Evolutionary conservation across 1,140 invertebrate genomes (phyloP).

Genomic region (Heliconius hermathena): DNA sequence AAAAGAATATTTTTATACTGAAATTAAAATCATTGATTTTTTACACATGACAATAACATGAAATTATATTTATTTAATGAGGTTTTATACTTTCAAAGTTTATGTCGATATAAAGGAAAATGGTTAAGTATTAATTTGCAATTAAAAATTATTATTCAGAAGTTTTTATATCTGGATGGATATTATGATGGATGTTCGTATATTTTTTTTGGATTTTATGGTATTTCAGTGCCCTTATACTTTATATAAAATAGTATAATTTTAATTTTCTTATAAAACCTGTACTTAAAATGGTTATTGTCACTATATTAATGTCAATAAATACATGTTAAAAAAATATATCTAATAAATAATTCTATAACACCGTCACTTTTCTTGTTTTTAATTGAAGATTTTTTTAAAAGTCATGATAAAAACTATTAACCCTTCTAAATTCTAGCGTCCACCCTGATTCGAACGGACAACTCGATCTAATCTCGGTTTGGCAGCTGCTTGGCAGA

Average conservation of each 20-base stretch:
- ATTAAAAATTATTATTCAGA: neutral
- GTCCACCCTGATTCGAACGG: conserved; percentile 57
- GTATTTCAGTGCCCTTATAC: neutral
- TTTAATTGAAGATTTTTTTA: conserved; percentile 3
- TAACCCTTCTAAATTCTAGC: conserved; percentile 53
- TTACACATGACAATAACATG: conserved; percentile 21
- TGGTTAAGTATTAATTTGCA: neutral
- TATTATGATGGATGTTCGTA: neutral
- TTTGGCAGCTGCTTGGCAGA: conserved; percentile 64
- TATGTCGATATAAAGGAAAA: neutral
- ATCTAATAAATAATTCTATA: neutral
- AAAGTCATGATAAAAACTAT: conserved; percentile 46
- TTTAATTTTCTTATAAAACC: neutral
- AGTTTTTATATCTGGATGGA: neutral
- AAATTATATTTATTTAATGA: conserved; percentile 18
- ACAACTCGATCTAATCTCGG: conserved; percentile 66
- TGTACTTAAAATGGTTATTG: neutral
- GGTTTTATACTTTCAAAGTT: conserved; percentile 8
- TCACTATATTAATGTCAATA: neutral
- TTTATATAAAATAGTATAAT: neutral
- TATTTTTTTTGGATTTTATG: neutral
- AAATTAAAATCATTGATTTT: conserved; percentile 26
- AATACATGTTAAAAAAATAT: neutral
- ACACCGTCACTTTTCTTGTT: neutral
- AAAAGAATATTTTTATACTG: conserved; percentile 26